Evolutionary conservation across 2,888 invertebrate species (phyloP).

Genomic region (Epinotia brunnichana): DNA sequence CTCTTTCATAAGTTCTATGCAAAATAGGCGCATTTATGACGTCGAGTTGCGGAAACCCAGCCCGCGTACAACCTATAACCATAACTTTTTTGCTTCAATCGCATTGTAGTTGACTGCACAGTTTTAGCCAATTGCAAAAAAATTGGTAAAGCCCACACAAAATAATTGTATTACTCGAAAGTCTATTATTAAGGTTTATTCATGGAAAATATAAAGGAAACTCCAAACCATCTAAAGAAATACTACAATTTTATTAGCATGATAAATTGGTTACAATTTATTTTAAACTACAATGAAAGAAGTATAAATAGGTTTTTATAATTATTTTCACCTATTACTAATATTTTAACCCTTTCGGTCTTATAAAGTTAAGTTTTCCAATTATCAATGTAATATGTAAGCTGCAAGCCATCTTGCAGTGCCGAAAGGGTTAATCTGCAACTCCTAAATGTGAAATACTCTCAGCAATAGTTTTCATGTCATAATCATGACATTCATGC

Average conservation of each 20-base stretch:
- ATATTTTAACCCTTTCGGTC: background rate
- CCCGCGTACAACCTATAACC: too few relatives aligned
- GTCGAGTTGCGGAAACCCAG: too few relatives aligned
- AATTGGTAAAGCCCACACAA: too few relatives aligned
- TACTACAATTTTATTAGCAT: constrained; percentile 29
- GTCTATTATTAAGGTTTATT: background rate
- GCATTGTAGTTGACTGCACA: too few relatives aligned
- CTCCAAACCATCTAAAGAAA: background rate
- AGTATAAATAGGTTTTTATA: constrained; percentile 33
- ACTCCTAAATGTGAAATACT: background rate
- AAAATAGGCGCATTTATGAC: too few relatives aligned
- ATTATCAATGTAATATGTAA: background rate
- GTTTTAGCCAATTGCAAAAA: too few relatives aligned
- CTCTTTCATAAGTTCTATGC: too few relatives aligned
- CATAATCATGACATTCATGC: background rate
- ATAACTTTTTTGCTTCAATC: too few relatives aligned
- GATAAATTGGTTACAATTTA: constrained; percentile 23
- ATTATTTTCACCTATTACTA: constrained; percentile 14
- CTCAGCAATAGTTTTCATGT: background rate
- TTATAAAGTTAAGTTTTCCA: background rate
- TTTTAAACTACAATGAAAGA: background rate
- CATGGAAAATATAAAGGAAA: background rate
- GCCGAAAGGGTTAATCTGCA: background rate
- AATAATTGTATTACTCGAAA: too few relatives aligned
- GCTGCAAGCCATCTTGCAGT: background rate